phyloP scores from a whole-genome alignment of 2,888 invertebrate species.

The Hydrotaea diabolus region DNA sequence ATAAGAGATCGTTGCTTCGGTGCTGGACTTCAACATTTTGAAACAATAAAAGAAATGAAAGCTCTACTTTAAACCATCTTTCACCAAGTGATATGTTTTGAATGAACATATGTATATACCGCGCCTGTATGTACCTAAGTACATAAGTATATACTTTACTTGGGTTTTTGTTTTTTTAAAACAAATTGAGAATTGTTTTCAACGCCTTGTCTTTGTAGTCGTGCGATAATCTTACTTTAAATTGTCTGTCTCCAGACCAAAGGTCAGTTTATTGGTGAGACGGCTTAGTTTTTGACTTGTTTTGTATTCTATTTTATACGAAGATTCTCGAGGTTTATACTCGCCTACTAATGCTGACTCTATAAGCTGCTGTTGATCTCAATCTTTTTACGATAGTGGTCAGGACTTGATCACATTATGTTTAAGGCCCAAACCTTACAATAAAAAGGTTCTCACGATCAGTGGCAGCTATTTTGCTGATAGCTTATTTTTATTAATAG shows the following conservation, averaged over 20 bases:
- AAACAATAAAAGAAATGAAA: too few relatives aligned
- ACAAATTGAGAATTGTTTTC: conserved; percentile 6
- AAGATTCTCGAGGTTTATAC: too few relatives aligned
- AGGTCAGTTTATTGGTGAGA: conserved; percentile 39
- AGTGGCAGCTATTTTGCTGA: too few relatives aligned
- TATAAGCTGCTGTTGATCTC: too few relatives aligned
- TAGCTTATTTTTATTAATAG: too few relatives aligned
- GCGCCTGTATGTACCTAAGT: neutral
- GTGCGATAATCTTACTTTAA: conserved; percentile 50
- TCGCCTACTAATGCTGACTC: too few relatives aligned
- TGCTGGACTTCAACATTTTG: neutral
- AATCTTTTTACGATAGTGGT: too few relatives aligned
- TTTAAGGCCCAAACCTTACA: too few relatives aligned
- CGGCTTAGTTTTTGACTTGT: too few relatives aligned
- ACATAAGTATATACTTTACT: neutral
- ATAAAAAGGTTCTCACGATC: too few relatives aligned
- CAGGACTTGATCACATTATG: too few relatives aligned
- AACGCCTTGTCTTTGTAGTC: conserved; percentile 29
- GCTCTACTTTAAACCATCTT: neutral
- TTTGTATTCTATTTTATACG: too few relatives aligned
- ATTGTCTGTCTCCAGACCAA: conserved; percentile 32
- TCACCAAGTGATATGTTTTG: neutral
- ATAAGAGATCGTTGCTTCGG: conserved; percentile 62
- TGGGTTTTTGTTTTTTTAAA: neutral
- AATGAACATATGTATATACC: neutral